phyloP scores from a whole-genome alignment of 2,113 vertebrate genomes.

The Cettia cetti region DNA sequence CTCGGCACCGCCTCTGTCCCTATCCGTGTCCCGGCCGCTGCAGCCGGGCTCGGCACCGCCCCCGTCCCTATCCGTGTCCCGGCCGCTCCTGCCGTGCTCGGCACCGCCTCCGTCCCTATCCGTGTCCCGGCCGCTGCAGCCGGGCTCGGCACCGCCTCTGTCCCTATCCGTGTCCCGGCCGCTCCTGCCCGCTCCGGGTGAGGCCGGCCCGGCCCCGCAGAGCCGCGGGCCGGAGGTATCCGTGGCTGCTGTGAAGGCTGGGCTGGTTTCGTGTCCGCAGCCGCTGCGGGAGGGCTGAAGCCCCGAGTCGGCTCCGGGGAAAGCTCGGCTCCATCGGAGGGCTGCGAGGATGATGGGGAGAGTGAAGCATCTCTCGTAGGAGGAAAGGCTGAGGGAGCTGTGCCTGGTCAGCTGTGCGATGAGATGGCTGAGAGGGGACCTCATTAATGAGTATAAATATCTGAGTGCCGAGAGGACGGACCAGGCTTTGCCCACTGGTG shows the following conservation, averaged over 20 bases:
- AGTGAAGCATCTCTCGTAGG: not conserved
- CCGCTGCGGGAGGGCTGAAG: rapidly evolving
- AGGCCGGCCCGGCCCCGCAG: not conserved
- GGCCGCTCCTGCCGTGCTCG: not conserved
- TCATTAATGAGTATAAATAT: not conserved
- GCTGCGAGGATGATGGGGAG: rapidly evolving
- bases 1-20: no score
- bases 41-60: no score
- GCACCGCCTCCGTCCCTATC: not conserved
- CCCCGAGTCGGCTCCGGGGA: not conserved
- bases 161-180: not conserved
- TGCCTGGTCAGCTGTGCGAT: no score
- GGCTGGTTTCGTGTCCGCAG: not conserved
- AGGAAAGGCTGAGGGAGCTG: not conserved
- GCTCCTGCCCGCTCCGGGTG: not conserved
- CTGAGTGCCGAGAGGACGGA: no score
- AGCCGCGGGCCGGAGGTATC: not conserved
- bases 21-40: no score
- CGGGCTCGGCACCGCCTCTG: not conserved
- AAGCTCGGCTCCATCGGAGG: not conserved
- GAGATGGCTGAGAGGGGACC: not conserved
- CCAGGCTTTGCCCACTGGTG: not conserved
- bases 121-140: no score
- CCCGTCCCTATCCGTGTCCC: no score
- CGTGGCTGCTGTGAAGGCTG: no score